Percentiles rank a stretch among this genome's conserved stretches.
Evolutionary conservation across 2,797 vertebrate species (phyloP).

Genomic region (Microctenopoma steveboyesi): DNA sequence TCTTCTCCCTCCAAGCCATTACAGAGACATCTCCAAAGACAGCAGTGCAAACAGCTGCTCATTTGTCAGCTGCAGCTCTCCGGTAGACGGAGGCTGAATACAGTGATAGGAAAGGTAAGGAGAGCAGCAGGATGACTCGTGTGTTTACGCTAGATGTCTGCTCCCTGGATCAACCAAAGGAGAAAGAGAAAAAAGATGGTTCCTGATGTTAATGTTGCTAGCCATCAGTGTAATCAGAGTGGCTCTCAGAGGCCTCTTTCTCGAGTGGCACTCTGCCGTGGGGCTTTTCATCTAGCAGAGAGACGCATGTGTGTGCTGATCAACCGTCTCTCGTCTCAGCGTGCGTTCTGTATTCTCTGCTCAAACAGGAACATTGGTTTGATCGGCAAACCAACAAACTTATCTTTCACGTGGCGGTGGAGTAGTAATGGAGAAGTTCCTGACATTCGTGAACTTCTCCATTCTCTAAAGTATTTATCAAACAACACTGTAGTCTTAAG

Average conservation of each 20-base stretch:
- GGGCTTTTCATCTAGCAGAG: conserved; percentile 33
- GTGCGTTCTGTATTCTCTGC: conserved; percentile 13
- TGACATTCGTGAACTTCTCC: too few species aligned
- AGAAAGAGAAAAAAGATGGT: conserved; percentile 28
- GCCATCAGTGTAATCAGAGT: conserved; percentile 43
- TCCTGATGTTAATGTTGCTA: conserved; percentile 44
- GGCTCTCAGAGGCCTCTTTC: conserved; percentile 26
- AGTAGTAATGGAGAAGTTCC: too few species aligned
- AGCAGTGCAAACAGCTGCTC: conserved; percentile 48
- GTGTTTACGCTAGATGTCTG: conserved; percentile 38
- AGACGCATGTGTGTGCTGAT: conserved; percentile 31
- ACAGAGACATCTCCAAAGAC: conserved; percentile 42
- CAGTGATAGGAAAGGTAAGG: conserved; percentile 24
- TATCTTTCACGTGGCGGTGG: background rate
- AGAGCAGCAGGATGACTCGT: conserved; percentile 13
- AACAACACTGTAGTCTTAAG: too few species aligned
- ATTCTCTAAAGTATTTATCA: too few species aligned
- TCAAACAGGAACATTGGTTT: conserved; percentile 11
- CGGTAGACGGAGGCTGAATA: conserved; percentile 14
- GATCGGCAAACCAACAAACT: too few species aligned
- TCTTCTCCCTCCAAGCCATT: conserved; percentile 44
- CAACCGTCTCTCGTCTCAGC: conserved; percentile 5
- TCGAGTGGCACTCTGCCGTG: conserved; percentile 37
- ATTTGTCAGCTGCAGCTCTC: conserved; percentile 41
- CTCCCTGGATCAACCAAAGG: conserved; percentile 36